These are phyloP conservation scores for Sinocyclocheilus anshuiensis DNA, from an alignment of 2,113 vertebrate genomes.

Conservation along the genomic window DNA sequence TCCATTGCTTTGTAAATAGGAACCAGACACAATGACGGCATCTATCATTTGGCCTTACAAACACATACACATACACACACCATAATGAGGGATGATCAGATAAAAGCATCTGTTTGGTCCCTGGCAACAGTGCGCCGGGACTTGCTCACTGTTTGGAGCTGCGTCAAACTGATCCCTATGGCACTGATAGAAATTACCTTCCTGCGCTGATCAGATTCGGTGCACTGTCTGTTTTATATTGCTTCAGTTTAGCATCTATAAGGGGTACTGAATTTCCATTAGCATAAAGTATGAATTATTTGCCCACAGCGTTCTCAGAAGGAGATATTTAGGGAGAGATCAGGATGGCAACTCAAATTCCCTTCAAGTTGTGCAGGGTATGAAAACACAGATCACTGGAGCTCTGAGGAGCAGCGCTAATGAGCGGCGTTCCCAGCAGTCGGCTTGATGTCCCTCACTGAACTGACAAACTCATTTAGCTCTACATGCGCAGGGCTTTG, in stretches of 20 bases:
- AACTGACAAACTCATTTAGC: neutral
- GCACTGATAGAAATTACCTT: neutral
- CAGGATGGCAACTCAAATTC: neutral
- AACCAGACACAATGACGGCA: conserved; percentile 9
- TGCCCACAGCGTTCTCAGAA: neutral
- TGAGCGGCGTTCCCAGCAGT: neutral
- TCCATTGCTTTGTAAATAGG: conserved; percentile 23
- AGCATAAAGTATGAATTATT: neutral
- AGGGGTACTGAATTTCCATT: neutral
- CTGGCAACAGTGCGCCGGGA: conserved; percentile 11
- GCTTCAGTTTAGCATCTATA: neutral
- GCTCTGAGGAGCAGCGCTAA: neutral
- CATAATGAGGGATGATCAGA: conserved; percentile 1
- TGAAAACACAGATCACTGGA: neutral
- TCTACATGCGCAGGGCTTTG: neutral
- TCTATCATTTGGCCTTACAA: neutral
- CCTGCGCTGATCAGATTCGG: neutral
- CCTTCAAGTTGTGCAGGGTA: neutral
- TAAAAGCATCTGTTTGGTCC: conserved; percentile 17
- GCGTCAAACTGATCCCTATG: conserved; percentile 2
- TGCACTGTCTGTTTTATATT: neutral
- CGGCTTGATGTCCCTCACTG: neutral
- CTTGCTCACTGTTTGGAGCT: neutral
- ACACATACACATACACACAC: neutral
- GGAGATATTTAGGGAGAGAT: neutral